Percentiles rank a stretch among this genome's conserved stretches.
These are phyloP conservation scores for Oreochromis aureus DNA, from an alignment of 2,113 vertebrate species.

Conservation along the genomic window DNA sequence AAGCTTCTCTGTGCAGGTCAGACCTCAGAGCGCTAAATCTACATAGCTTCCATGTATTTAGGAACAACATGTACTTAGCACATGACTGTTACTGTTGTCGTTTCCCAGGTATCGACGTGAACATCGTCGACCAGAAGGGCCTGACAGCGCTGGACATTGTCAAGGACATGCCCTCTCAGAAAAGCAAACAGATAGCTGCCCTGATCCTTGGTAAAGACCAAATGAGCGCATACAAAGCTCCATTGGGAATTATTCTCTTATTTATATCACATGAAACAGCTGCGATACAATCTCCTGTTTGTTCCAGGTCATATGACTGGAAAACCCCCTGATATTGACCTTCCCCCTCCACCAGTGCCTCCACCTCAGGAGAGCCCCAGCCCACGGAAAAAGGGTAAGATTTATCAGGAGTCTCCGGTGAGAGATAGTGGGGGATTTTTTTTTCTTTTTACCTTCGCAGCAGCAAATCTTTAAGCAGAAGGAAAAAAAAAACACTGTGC, in stretches of 20 bases:
- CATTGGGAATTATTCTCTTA: background rate
- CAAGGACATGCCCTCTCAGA: conserved; percentile 94
- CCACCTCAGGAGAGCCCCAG: conserved; percentile 68
- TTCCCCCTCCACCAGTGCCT: conserved; percentile 70
- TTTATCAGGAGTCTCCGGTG: background rate
- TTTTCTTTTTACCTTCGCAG: too few relatives aligned
- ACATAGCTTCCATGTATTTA: background rate
- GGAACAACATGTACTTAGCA: background rate
- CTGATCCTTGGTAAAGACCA: conserved; percentile 82
- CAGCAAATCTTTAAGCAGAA: background rate
- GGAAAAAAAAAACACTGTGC: background rate
- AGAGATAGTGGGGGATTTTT: background rate
- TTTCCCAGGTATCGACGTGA: conserved; percentile 85
- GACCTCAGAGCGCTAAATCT: background rate
- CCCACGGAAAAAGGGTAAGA: conserved; percentile 65
- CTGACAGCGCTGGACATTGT: conserved; percentile 91
- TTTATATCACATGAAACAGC: background rate
- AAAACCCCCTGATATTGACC: conserved; percentile 74
- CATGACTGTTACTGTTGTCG: background rate
- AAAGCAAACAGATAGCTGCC: conserved; percentile 88
- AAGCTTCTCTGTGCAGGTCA: conserved; percentile 92
- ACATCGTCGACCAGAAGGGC: conserved; percentile 85
- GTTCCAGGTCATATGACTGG: conserved; percentile 80
- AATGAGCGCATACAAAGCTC: background rate
- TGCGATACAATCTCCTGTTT: conserved; percentile 5